Base-by-base conservation (phyloP, 2,113 vertebrate genomes). In the Leptobrachium leishanense region DNA sequence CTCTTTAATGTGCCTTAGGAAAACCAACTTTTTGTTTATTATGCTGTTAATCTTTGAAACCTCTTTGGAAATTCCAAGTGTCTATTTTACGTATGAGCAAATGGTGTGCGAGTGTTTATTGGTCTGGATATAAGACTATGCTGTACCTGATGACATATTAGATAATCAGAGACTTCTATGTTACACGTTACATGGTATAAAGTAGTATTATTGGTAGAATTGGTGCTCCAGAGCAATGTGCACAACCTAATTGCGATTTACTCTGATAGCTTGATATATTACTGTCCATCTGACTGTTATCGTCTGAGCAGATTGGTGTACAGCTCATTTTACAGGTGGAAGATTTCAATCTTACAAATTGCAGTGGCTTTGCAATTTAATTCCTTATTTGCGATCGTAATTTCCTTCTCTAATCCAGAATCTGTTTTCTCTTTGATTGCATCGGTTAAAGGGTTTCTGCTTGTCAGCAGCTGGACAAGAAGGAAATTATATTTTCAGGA, bases 391-490 rank as follows among this genome's bases (percentile, higher is more conserved):
- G 80, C 83, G 84, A 2, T 86, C 87, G 80, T 81, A 83, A 87
- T 92, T 92, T 86, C 86, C 81, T 88, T 53, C 74, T 85, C 79
- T 91, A 88, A 89, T 92, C 88, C 82, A 44, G 74, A 85, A 72
- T 86, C 84, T 72, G 40, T 6, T 10, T 15, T 74, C 81, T 66
- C 7, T 55, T 73, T 90, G 82, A 86, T 89, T 88, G 65, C 70
- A 82, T 77, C 84, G 82, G 79, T 83, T 75, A 82, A 82, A 80
- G 75, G 79, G 71, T 82, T 74, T 87, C 84, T 82, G 83, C 53
- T 44, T 84, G 75, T 85, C 85, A 82, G 76, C 77, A 87, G 78
- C 76, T 83, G 77, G 82, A 80, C 3, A 41, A 88, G 67, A 81
- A 69, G 82, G 72, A 81, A 85, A 79, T 82, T 53, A 80, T 71